Evolutionary conservation across 2,113 vertebrate species (phyloP).

Genomic region (Aegypius monachus): DNA sequence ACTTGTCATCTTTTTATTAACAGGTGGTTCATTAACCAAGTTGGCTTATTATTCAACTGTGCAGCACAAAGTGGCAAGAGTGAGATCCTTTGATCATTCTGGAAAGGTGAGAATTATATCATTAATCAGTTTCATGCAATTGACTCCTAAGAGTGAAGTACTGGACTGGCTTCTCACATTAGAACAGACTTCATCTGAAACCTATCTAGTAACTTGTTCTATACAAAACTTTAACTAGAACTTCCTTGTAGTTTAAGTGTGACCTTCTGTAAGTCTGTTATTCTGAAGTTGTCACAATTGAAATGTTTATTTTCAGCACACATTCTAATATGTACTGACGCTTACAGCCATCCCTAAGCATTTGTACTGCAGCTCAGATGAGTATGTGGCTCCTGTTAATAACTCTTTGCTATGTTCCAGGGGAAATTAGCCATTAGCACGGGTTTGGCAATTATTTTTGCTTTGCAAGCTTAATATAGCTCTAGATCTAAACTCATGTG

Average conservation of each 20-base stretch:
- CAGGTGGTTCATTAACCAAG: conserved; percentile 96
- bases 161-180: not conserved
- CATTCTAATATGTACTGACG: not conserved
- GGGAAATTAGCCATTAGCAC: not conserved
- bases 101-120: conserved; percentile 77
- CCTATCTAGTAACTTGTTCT: not conserved
- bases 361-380: not conserved
- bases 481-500: not conserved
- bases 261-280: not conserved
- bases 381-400: not conserved
- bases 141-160: not conserved
- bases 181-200: not conserved
- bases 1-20: not conserved
- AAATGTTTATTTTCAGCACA: not conserved
- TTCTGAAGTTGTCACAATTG: not conserved
- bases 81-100: conserved; percentile 92
- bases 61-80: conserved; percentile 97
- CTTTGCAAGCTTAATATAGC: not conserved
- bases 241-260: not conserved
- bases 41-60: conserved; percentile 98
- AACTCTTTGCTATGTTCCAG: not conserved
- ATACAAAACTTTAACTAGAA: not conserved
- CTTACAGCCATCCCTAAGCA: not conserved
- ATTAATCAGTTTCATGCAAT: not conserved
- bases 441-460: not conserved